Conservation (phyloP, 2,888 invertebrate species). For the Homarus gammarus region DNA sequence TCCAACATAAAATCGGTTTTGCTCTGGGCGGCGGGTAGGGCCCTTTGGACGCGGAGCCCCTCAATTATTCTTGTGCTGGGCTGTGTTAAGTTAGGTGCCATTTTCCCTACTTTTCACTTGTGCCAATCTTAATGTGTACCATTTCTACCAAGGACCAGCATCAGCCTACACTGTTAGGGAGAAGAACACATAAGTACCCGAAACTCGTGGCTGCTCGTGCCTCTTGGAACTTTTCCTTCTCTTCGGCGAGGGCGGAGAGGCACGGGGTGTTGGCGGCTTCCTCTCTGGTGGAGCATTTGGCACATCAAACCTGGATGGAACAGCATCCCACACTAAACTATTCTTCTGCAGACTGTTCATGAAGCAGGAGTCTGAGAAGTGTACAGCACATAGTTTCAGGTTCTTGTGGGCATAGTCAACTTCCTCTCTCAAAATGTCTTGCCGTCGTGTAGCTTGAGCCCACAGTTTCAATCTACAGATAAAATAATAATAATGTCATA, state of each 20-base stretch:
- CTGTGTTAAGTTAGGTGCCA: too few relatives aligned
- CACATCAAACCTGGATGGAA: not conserved
- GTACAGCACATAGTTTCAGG: not conserved
- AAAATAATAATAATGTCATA: not conserved
- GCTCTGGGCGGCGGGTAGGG: too few relatives aligned
- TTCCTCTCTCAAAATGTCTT: not conserved
- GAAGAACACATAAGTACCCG: too few relatives aligned
- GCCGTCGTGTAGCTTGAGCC: not conserved
- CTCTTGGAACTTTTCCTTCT: not conserved
- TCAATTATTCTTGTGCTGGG: too few relatives aligned
- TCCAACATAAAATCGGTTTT: too few relatives aligned
- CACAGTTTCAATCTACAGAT: constrained; percentile 7
- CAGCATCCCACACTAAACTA: constrained; percentile 23
- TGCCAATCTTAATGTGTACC: too few relatives aligned
- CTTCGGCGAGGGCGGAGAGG: not conserved
- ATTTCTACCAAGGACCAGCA: too few relatives aligned
- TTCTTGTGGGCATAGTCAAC: constrained; percentile 13
- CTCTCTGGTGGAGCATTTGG: not conserved
- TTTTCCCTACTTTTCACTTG: too few relatives aligned
- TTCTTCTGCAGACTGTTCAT: constrained; percentile 10
- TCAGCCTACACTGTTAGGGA: too few relatives aligned
- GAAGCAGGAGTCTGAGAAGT: constrained; percentile 13
- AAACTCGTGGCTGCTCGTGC: too few relatives aligned
- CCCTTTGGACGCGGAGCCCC: too few relatives aligned
- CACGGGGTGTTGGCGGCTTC: not conserved